phyloP scores from a whole-genome alignment of 2,797 vertebrate genomes.

The Ispidina picta region DNA sequence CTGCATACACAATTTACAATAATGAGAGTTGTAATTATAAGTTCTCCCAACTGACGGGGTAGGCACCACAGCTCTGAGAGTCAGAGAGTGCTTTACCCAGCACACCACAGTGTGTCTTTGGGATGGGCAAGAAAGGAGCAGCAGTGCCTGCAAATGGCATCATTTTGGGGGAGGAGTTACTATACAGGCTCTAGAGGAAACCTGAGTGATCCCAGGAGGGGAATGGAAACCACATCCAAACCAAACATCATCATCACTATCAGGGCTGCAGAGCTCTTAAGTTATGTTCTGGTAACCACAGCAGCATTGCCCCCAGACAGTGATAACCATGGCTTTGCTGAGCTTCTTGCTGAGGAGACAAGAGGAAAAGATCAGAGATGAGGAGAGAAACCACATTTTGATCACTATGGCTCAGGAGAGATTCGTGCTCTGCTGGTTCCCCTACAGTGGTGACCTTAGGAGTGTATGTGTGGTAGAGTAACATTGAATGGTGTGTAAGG shows the following conservation, averaged over 20 bases:
- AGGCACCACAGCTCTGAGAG: not conserved
- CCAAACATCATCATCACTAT: not conserved
- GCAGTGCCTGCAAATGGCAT: not conserved
- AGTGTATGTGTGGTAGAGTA: not conserved
- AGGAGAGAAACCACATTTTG: not conserved
- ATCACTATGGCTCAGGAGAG: not conserved
- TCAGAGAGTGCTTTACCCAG: not conserved
- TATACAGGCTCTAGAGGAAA: not conserved
- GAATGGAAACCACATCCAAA: not conserved
- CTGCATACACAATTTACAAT: constrained; percentile 26
- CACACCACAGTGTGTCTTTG: not conserved
- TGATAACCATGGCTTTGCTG: not conserved
- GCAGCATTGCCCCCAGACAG: not conserved
- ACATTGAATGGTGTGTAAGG: fast-evolving
- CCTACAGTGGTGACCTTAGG: not conserved
- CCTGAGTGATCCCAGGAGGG: not conserved
- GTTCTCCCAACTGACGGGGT: not conserved
- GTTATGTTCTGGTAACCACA: not conserved
- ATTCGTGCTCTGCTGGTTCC: fast-evolving
- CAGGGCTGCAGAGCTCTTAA: not conserved
- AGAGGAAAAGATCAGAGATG: not conserved
- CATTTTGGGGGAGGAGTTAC: not conserved
- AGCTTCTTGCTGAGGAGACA: not conserved
- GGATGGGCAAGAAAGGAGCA: not conserved
- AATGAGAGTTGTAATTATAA: constrained; percentile 37